Base-by-base conservation (phyloP, 1,140 invertebrate genomes). In the Pogonomyrmex californicus region DNA sequence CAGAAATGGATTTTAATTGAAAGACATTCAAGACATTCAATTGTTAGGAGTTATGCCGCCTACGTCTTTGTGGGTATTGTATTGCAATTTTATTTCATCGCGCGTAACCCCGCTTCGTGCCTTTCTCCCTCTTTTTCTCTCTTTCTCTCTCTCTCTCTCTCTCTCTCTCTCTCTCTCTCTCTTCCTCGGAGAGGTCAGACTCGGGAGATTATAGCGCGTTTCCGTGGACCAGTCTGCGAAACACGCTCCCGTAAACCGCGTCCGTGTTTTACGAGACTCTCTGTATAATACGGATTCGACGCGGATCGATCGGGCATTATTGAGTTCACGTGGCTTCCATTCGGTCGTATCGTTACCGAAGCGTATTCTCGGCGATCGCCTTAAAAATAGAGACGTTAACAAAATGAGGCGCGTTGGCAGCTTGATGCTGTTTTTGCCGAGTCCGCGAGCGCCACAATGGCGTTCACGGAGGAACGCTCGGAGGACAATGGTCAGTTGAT, bases 401-500 rank as follows among this genome's bases (percentile, higher is more conserved):
- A 75, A 73, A 83, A 83, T 75, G 79, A 83, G 79, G 6, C 68
- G 47, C 68, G 54, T 83, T 83, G 79, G 79, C 79, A 83, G 79
- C 79, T 62, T 54, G 79, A 83, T 54, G 79, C n/a, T 75, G 79
- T 83, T 83, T 83, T 83, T 83, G 79, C 44, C 54, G 79, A 17
- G 17, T 36, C 38, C n/a, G 30, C 54, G 79, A 83, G 68, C 79
- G 68, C 79, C 56, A 83, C 79, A 83, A 83, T 83, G 79, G 79
- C 68, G 79, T 75, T 83, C 68, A 75, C 56, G 68, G 41, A 60
- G 47, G 44, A 62, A 73, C 68, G 30, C 83, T 54, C 54, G 12
- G 47, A 38, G 56, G 75, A 89, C 58, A 90, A 91, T 90, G 76
- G 82, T 86, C 68, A 66, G 10, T 85, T 77, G 85, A 88, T 88